Base-by-base conservation (phyloP, 2,888 invertebrate species). In the Brassicogethes aeneus region DNA sequence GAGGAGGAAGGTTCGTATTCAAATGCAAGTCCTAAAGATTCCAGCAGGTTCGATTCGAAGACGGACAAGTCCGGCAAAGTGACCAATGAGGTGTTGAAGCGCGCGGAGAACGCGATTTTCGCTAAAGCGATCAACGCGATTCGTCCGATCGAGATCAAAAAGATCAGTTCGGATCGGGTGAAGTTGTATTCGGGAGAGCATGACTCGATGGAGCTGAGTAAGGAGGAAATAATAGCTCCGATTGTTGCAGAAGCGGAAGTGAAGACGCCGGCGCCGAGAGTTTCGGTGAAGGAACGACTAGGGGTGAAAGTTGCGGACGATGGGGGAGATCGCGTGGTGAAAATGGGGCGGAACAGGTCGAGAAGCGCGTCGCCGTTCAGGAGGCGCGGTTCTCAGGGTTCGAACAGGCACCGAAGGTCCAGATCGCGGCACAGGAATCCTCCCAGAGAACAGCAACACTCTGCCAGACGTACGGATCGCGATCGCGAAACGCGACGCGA, bases 91-190 rank as follows among this genome's bases (percentile, higher is more conserved):
- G 89, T 93, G 2, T 71, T 93, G 37, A 91, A 92, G 61, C 75
- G 90, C 50, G 92, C 93, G 1, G 92, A 93, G 70, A 91, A 92
- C 63, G 91, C 87, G 0, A 85, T 93, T 53, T 88, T 92, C 63
- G 86, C 91, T 32, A 89, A 92, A 65, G 87, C 87, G 1, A 85
- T 87, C 33, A 87, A 83, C 57, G 85, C 88, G 0, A 79, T 86
- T 34, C 73, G 83, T 42, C 84, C 85, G 0, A 63, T 56, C 29
- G 85, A 85, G 69, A 82, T 82, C 37, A 84, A 82, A 59, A 84
- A 82, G 62, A 80, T 81, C 37, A 80, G 79, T 48, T 74, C 73
- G 42, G 83, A 82, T 52, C 73, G 82, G n/a, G 72, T 76, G 10
- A 80, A 82, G 59, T 61, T 82, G 16, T 82, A 82, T 59, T 71